phyloP scores from a whole-genome alignment of 2,797 vertebrate species.

The Typhlichthys subterraneus region DNA sequence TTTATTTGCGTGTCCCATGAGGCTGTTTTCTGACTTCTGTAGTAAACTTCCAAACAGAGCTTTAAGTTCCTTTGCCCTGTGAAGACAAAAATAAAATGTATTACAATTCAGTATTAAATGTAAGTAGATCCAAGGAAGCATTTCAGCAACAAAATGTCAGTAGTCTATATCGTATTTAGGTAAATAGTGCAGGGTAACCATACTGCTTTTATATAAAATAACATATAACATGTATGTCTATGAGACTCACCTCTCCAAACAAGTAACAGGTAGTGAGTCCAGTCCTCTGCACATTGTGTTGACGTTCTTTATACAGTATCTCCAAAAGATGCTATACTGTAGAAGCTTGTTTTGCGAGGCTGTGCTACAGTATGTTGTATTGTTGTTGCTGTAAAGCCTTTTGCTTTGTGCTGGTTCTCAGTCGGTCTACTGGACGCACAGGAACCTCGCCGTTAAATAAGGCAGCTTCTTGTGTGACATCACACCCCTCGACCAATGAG shows the following conservation, averaged over 20 bases:
- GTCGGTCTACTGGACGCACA: slow-evolving; percentile 44
- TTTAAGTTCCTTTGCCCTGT: slow-evolving; percentile 91
- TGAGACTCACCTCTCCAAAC: slow-evolving; percentile 87
- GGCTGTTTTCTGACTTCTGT: slow-evolving; percentile 81
- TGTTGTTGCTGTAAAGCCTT: slow-evolving; percentile 7
- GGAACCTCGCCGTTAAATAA: slow-evolving; percentile 61
- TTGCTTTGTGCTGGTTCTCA: slow-evolving; percentile 24
- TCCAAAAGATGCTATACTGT: slow-evolving; percentile 22
- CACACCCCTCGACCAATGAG: slow-evolving; percentile 67
- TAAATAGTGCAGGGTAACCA: not conserved
- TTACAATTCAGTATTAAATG: not conserved
- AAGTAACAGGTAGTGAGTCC: slow-evolving; percentile 80
- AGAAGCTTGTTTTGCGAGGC: slow-evolving; percentile 7
- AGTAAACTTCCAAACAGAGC: slow-evolving; percentile 86
- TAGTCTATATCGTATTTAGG: not conserved
- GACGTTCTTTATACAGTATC: slow-evolving; percentile 15
- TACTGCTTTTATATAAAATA: too few relatives aligned
- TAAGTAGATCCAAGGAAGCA: not conserved
- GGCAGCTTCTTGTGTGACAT: slow-evolving; percentile 55
- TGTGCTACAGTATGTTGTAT: slow-evolving; percentile 10
- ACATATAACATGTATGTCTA: too few relatives aligned
- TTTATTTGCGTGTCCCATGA: slow-evolving; percentile 62
- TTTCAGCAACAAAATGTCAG: not conserved
- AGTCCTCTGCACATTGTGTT: slow-evolving; percentile 86
- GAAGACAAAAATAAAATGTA: slow-evolving; percentile 10